Base-by-base conservation (phyloP, 2,797 vertebrate species). In the Rhodeus uyekii region DNA sequence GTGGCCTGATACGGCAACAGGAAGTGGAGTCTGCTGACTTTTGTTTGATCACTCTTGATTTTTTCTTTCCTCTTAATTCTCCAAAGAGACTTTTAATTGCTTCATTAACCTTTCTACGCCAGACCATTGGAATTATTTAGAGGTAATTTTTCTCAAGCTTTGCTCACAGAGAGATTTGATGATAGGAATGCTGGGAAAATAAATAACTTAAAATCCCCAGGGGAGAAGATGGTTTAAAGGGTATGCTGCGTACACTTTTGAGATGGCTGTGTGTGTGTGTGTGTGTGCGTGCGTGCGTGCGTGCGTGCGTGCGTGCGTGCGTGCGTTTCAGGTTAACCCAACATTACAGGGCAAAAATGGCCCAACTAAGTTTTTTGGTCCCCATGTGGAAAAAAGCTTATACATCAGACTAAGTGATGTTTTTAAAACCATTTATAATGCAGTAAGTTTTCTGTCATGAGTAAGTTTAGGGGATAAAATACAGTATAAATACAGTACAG, bases 51-150 rank as follows among this genome's bases (percentile, higher is more conserved):
- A 73, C 65, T 53, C 36, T 78, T 83, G 80, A 82, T 83, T 84
- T 55, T n/a, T 55, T 86, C 71, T 65, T 58, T 80, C 68, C 85
- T 75, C 68, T 82, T 76, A 42, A 73, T 81, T 88, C 87, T 63
- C 83, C 42, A 83, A 85, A 85, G 77, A 86, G 87, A 80, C 87
- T 88, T 87, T 89, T 79, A 91, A 90, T 92, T 83, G 87, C 78
- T 84, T 90, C 87, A 89, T 90, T 92, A 90, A 92, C 92, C 89
- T 93, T 92, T 89, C 88, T 83, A 50, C 89, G 32, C 67, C 63
- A 14, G 83, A 85, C 60, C 82, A 69, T 84, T 78, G 86, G 73
- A 89, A 88, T 91, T 89, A 90, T 90, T 90, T 89, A 85, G 82
- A 88, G 75, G 75, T 86, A 83, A 86, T 89, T 84, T 85, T 55